Evolutionary conservation across 2,797 vertebrate species (phyloP).

Genomic region (Rachycentron canadum): DNA sequence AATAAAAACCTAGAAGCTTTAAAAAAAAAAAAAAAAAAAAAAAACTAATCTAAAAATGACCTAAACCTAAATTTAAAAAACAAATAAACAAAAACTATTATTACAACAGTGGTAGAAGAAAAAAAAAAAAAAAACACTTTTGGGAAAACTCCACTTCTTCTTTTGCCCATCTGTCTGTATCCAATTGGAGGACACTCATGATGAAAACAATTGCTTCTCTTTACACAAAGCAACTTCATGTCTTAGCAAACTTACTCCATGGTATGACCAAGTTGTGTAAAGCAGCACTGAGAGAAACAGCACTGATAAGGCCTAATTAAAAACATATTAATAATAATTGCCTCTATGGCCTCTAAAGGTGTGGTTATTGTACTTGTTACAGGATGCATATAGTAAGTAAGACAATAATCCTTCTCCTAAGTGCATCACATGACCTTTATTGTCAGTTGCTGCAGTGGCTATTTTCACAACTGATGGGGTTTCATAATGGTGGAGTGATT

Average conservation of each 20-base stretch:
- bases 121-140: not conserved
- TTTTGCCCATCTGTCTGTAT: not conserved
- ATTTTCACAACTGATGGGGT: slow-evolving; percentile 38
- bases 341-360: not conserved
- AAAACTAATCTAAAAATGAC: no score
- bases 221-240: not conserved
- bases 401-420: slow-evolving; percentile 23
- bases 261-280: not conserved
- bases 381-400: slow-evolving; percentile 21
- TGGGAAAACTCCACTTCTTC: not conserved
- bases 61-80: no score
- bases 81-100: no score
- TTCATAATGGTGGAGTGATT: slow-evolving; percentile 41
- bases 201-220: not conserved
- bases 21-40: no score
- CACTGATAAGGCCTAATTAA: not conserved
- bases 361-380: slow-evolving; percentile 9
- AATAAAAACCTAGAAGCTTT: no score
- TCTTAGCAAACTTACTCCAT: not conserved
- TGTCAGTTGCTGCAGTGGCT: slow-evolving; percentile 35
- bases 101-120: not conserved
- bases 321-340: not conserved
- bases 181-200: not conserved
- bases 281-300: not conserved
- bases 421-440: slow-evolving; percentile 33